Evolutionary conservation across 2,797 vertebrate genomes (phyloP).

Genomic region (Peromyscus attwateri): DNA sequence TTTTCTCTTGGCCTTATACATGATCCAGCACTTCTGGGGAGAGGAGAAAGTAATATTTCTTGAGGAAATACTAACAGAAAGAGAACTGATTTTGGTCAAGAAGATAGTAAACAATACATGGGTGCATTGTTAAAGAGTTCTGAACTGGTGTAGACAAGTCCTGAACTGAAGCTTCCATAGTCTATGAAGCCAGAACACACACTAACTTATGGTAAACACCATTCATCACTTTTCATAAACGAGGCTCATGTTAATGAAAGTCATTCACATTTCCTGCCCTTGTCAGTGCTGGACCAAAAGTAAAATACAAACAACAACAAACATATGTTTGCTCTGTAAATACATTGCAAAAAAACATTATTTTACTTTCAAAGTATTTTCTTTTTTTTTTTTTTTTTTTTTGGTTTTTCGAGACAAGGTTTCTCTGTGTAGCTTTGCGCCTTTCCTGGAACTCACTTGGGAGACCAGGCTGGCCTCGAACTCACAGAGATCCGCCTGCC

Average conservation of each 20-base stretch:
- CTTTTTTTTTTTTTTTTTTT: no score
- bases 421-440: no score
- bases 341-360: neutral
- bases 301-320: neutral
- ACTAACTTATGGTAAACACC: neutral
- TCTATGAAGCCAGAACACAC: neutral
- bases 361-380: neutral
- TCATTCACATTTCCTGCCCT: neutral
- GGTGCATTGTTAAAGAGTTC: neutral
- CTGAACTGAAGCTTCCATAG: neutral
- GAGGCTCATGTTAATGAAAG: no score
- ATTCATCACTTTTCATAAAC: neutral
- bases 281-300: no score
- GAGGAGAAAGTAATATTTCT: neutral
- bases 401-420: no score
- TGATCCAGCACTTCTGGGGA: neutral
- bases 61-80: neutral
- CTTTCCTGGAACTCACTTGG: no score
- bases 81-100: slow-evolving; percentile 18
- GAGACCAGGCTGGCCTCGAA: no score
- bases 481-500: no score
- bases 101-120: neutral
- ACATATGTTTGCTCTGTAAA: neutral
- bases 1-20: neutral
- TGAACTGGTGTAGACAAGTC: neutral